Percentiles rank a stretch among this genome's conserved stretches.
These are phyloP conservation scores for Nemoura dubitans DNA, from an alignment of 2,888 invertebrate species.

Conservation along the genomic window DNA sequence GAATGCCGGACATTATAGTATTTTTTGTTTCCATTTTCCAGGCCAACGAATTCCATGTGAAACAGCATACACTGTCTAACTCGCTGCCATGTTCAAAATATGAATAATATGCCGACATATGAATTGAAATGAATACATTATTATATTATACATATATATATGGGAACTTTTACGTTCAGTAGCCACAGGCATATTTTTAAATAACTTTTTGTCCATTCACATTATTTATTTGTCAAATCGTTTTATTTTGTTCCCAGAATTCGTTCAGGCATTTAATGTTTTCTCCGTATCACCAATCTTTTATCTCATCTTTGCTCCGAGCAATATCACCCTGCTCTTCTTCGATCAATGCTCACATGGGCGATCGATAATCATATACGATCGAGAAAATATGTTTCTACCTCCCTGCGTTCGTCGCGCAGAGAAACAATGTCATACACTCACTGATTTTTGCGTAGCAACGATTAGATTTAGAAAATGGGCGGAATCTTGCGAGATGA, in stretches of 20 bases:
- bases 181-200: background rate
- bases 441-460: background rate
- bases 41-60: background rate
- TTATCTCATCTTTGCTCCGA: background rate
- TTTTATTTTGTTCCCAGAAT: background rate
- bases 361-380: background rate
- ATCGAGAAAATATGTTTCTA: too few relatives aligned
- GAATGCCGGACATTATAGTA: background rate
- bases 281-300: background rate
- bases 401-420: too few relatives aligned
- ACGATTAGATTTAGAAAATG: background rate
- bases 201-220: background rate
- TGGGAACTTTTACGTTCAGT: background rate
- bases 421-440: background rate
- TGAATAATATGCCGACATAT: background rate
- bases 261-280: background rate
- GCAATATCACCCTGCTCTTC: background rate
- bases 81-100: background rate
- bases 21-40: background rate
- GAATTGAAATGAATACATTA: background rate
- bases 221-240: background rate
- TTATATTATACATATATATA: background rate
- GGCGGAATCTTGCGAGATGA: background rate
- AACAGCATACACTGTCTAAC: background rate
- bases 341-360: background rate